Conservation (phyloP, 2,888 invertebrate species). For the Nephrotoma appendiculata region DNA sequence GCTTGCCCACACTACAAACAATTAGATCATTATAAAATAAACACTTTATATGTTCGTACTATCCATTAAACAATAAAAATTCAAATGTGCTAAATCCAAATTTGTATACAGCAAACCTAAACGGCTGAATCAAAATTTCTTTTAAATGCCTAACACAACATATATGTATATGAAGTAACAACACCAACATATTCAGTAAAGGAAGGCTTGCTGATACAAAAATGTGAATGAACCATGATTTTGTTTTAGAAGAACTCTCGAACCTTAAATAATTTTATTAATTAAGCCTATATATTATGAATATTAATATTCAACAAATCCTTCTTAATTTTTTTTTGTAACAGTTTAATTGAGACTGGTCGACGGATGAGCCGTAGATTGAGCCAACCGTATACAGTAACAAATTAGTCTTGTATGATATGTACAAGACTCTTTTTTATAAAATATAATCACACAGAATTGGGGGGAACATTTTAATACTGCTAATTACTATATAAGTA, state of each 20-base stretch:
- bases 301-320: background rate
- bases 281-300: background rate
- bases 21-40: background rate
- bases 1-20: background rate
- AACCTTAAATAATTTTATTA: background rate
- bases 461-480: background rate
- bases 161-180: background rate
- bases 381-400: slow-evolving; percentile 13
- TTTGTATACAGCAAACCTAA: background rate
- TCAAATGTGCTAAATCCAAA: background rate
- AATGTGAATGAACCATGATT: background rate
- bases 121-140: background rate
- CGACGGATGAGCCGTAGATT: slow-evolving; percentile 31
- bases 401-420: background rate
- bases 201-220: background rate
- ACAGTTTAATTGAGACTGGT: slow-evolving; percentile 32
- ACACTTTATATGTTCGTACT: background rate
- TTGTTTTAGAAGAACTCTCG: background rate
- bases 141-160: background rate
- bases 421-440: background rate
- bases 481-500: background rate
- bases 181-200: background rate
- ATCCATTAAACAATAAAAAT: background rate
- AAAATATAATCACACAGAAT: background rate
- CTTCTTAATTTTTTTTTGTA: slow-evolving; percentile 14